Evolutionary conservation across 2,113 vertebrate species (phyloP).

Genomic region (Eurystomus gularis): DNA sequence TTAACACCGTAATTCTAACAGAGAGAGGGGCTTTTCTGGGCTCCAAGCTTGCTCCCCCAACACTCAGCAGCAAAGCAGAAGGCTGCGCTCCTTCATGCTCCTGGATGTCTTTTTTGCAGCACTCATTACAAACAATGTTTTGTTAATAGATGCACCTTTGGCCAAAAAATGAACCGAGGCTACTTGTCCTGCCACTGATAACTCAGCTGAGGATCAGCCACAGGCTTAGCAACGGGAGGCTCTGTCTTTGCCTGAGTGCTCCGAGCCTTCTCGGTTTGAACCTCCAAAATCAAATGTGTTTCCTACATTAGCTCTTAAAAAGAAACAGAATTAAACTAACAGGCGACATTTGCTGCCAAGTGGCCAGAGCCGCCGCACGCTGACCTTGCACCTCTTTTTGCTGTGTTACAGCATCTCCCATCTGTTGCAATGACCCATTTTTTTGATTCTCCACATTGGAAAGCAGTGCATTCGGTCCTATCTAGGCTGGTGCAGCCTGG

Average conservation of each 20-base stretch:
- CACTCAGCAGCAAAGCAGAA: neutral
- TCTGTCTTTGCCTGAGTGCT: neutral
- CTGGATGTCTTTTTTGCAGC: neutral
- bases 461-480: neutral
- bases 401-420: neutral
- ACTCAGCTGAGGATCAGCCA: neutral
- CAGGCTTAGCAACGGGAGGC: neutral
- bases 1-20: neutral
- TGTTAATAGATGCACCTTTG: neutral
- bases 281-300: neutral
- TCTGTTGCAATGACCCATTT: neutral
- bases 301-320: neutral
- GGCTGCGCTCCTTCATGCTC: neutral
- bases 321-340: neutral
- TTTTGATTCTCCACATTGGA: neutral
- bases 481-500: neutral
- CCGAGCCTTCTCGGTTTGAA: neutral
- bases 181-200: neutral
- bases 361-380: accelerated
- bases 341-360: neutral
- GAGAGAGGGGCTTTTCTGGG: accelerated
- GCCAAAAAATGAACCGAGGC: neutral
- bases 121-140: neutral
- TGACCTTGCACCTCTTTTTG: neutral
- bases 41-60: accelerated